Evolutionary conservation across 2,113 vertebrate genomes (phyloP).

Genomic region (Delphinapterus leucas): DNA sequence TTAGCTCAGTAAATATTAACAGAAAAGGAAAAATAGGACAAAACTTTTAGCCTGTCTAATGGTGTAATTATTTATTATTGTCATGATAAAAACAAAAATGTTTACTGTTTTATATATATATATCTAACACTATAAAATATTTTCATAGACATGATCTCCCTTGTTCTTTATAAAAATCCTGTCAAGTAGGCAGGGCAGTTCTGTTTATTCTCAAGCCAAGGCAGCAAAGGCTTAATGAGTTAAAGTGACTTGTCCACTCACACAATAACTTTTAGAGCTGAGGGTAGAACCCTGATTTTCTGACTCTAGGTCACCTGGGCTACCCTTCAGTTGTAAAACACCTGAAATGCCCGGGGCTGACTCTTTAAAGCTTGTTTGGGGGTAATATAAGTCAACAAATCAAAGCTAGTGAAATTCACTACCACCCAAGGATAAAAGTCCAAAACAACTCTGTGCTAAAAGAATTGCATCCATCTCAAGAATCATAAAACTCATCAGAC

Average conservation of each 20-base stretch:
- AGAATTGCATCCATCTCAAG: not conserved
- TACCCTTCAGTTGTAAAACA: not conserved
- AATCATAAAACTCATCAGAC: not conserved
- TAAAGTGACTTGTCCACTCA: not conserved
- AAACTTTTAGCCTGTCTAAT: not conserved
- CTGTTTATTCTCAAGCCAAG: not conserved
- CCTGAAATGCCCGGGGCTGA: not conserved
- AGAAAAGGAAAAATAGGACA: not conserved
- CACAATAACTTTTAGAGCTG: not conserved
- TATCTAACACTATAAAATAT: not conserved
- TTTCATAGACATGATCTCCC: not conserved
- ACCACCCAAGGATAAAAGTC: not conserved
- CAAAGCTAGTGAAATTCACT: not conserved
- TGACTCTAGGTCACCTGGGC: not conserved
- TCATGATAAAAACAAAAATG: not conserved
- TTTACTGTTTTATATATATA: not conserved
- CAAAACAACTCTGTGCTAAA: not conserved
- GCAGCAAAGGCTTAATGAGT: not conserved
- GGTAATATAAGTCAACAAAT: not conserved
- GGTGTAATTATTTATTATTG: not conserved
- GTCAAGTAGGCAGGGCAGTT: not conserved
- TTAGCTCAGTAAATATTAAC: not conserved
- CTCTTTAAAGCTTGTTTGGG: not conserved
- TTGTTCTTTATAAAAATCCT: not conserved
- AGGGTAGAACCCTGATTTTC: not conserved